Evolutionary conservation across 2,888 invertebrate genomes (phyloP), one percentile per base, ranked within the genome.

Genomic region (Chloromyia formosa): DNA sequence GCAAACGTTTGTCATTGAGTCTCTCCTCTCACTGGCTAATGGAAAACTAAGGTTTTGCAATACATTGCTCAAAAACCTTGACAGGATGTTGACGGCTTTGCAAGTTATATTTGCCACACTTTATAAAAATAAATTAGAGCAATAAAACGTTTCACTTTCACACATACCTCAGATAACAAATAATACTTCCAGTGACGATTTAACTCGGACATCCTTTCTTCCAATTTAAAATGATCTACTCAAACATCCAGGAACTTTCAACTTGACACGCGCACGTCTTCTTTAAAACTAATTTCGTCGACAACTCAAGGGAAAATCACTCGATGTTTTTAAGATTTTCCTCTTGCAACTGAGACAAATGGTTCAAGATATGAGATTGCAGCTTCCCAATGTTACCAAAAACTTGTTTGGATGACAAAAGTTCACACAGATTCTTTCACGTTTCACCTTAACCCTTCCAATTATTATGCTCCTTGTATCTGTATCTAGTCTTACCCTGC

Each of bases 331-430:
- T 35, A 35, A 35, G 27, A 35, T 35, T 35, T 7, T 4, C 27
- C 27, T 35, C 27, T 2, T 35, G 27, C 3, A 35, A 35, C 27
- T 35, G 27, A 35, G 27, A 7, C 27, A 35, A 35, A 35, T 35
- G 27, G 27, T 35, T n/a, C 27, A 35, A 35, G 27, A 35, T 35
- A 35, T 7, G 7, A 4, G 27, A 35, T 35, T 35, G 3, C 27
- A 35, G 27, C 27, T 35, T 35, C 27, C 27, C 27, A 35, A 35
- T 35, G 2, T 2, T 35, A 35, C 7, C 27, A 35, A 35, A 71
- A 71, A 71, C 71, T 40, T 56, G 71, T 71, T 71, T 69, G 12
- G 12, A 49, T 66, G 12, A 12, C n/a, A 71, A 71, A 71, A 58
- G 71, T 71, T 71, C 71, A 71, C 71, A 71, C 56, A 58, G 40